Evolutionary conservation across 2,113 vertebrate genomes (phyloP).

Genomic region (Myocastor coypus): DNA sequence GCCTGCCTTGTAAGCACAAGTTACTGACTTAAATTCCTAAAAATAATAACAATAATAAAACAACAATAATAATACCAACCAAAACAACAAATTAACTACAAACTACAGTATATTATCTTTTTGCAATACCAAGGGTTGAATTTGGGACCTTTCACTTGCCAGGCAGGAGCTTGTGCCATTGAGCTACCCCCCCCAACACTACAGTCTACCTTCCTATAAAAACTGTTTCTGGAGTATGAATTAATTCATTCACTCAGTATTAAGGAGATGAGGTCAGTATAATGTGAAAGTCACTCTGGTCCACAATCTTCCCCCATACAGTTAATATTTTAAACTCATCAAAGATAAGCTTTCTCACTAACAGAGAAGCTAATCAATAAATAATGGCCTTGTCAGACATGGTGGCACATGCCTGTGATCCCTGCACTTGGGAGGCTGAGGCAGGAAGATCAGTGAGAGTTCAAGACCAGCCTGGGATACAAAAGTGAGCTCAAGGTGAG

Average conservation of each 20-base stretch:
- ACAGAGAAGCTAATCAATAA: neutral
- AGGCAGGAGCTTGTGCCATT: too few relatives aligned
- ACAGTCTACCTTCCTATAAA: neutral
- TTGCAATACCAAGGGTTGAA: too few relatives aligned
- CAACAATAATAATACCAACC: neutral
- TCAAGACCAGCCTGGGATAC: too few relatives aligned
- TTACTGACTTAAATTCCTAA: too few relatives aligned
- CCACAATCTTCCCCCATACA: neutral
- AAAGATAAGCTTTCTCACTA: neutral
- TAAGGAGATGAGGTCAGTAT: neutral
- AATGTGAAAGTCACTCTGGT: slow-evolving; percentile 28
- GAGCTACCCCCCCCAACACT: neutral
- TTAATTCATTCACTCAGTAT: neutral
- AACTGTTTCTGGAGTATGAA: neutral
- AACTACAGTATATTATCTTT: neutral
- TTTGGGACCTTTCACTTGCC: too few relatives aligned
- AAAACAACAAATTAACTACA: neutral
- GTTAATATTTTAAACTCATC: neutral
- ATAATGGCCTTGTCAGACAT: neutral
- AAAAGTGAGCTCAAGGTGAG: too few relatives aligned
- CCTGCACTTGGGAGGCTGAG: too few relatives aligned
- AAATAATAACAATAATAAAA: too few relatives aligned
- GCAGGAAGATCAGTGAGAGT: too few relatives aligned
- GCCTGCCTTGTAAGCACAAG: too few relatives aligned
- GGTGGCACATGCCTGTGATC: too few relatives aligned